These are phyloP conservation scores for Parapsyche elsis DNA, from an alignment of 1,140 invertebrate species.

Conservation along the genomic window DNA sequence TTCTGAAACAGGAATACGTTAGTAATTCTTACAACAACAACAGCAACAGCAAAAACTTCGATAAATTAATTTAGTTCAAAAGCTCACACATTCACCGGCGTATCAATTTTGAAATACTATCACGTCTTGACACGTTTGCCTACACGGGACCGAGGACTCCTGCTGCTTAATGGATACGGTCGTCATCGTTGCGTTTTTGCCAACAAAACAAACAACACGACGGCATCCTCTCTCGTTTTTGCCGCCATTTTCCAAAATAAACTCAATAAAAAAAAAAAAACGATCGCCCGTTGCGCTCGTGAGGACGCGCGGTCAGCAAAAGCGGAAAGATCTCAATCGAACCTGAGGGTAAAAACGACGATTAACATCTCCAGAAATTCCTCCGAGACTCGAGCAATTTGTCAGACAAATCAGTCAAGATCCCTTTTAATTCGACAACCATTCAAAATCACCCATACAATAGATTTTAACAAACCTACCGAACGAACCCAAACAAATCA, in stretches of 20 bases:
- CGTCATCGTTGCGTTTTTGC: slow-evolving; percentile 41
- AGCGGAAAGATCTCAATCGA: slow-evolving; percentile 46
- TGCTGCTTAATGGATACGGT: slow-evolving; percentile 50
- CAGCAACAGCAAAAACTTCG: too few relatives aligned
- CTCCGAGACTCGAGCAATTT: slow-evolving; percentile 24
- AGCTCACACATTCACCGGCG: background rate
- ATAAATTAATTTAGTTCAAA: background rate
- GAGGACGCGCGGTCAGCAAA: slow-evolving; percentile 8
- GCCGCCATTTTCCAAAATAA: slow-evolving; percentile 20
- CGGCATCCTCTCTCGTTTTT: slow-evolving; percentile 1
- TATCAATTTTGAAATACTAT: slow-evolving; percentile 52
- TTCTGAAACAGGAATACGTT: too few relatives aligned
- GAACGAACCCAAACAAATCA: too few relatives aligned
- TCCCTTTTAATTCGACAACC: too few relatives aligned
- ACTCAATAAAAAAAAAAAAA: background rate
- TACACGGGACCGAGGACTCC: slow-evolving; percentile 28
- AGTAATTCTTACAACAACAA: too few relatives aligned
- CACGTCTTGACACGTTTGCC: slow-evolving; percentile 51
- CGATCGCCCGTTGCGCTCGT: background rate
- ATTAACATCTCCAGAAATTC: slow-evolving; percentile 46
- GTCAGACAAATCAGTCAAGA: slow-evolving; percentile 10
- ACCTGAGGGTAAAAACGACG: slow-evolving; percentile 25
- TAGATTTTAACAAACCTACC: too few relatives aligned
- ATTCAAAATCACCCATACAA: too few relatives aligned
- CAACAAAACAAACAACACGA: background rate